A percentile compares a stretch with the other conserved stretches of the same genome.
phyloP scores from a whole-genome alignment of 2,113 vertebrate species.

The Cryptotis parvus region DNA sequence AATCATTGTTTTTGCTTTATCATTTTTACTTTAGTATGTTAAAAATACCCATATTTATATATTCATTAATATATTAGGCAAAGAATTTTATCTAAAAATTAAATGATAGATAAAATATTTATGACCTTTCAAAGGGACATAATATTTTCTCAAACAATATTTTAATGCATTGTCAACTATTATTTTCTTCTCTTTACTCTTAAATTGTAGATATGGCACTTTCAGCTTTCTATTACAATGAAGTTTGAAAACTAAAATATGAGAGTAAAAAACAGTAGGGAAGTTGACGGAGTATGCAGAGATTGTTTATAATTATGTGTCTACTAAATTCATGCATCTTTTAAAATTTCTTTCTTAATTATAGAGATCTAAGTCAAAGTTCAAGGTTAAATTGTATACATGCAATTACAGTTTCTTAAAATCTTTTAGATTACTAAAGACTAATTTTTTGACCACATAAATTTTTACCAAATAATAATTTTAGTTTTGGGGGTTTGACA shows the following conservation, averaged over 20 bases:
- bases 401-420: neutral
- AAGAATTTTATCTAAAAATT: constrained; percentile 31
- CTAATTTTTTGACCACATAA: neutral
- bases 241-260: constrained; percentile 27
- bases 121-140: neutral
- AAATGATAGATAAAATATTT: constrained; percentile 55
- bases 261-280: constrained; percentile 2
- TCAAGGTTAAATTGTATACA: neutral
- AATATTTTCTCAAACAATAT: constrained; percentile 36
- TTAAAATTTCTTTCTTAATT: constrained; percentile 53
- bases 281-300: neutral
- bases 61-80: neutral
- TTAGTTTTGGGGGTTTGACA: constrained; percentile 12
- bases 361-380: neutral
- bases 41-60: constrained; percentile 39
- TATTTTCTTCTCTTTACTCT: neutral
- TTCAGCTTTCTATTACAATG: constrained; percentile 27
- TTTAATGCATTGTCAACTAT: neutral
- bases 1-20: constrained; percentile 1
- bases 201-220: neutral
- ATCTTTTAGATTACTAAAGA: neutral
- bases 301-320: constrained; percentile 30
- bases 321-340: neutral
- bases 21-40: constrained; percentile 46
- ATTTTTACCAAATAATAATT: neutral